Conservation (phyloP, 2,888 invertebrate species). For the Polydrusus pterygomalis region DNA sequence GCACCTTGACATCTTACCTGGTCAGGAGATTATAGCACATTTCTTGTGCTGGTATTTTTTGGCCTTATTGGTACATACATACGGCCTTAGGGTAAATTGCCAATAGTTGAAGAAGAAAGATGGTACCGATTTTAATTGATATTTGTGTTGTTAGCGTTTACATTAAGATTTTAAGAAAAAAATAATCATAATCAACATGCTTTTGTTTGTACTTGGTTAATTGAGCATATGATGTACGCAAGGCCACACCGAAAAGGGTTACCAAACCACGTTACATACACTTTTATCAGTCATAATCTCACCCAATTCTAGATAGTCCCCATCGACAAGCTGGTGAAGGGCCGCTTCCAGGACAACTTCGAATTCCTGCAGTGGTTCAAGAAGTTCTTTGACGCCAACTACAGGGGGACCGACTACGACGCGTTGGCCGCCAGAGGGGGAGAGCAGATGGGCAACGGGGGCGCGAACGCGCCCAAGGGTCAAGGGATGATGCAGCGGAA, state of each 20-base stretch:
- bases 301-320: slow-evolving; percentile 83
- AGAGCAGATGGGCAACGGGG: slow-evolving; percentile 88
- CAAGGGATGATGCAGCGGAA: slow-evolving; percentile 72
- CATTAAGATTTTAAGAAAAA: no score
- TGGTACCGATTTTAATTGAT: no score
- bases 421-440: slow-evolving; percentile 90
- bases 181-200: neutral
- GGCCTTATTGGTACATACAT: no score
- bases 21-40: no score
- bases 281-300: slow-evolving; percentile 39
- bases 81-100: no score
- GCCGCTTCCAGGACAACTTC: slow-evolving; percentile 99
- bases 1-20: no score
- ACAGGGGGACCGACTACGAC: slow-evolving; percentile 95
- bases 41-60: no score
- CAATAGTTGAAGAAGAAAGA: no score
- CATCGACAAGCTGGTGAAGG: slow-evolving; percentile 96
- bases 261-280: slow-evolving; percentile 22
- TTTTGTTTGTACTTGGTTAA: neutral
- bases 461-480: slow-evolving; percentile 76
- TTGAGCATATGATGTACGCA: slow-evolving; percentile 1
- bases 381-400: slow-evolving; percentile 99
- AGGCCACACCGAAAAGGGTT: neutral
- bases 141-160: no score
- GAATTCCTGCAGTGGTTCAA: slow-evolving; percentile 99